These are phyloP conservation scores for Aphelinus certus DNA, from an alignment of 1,140 invertebrate species.

Conservation along the genomic window DNA sequence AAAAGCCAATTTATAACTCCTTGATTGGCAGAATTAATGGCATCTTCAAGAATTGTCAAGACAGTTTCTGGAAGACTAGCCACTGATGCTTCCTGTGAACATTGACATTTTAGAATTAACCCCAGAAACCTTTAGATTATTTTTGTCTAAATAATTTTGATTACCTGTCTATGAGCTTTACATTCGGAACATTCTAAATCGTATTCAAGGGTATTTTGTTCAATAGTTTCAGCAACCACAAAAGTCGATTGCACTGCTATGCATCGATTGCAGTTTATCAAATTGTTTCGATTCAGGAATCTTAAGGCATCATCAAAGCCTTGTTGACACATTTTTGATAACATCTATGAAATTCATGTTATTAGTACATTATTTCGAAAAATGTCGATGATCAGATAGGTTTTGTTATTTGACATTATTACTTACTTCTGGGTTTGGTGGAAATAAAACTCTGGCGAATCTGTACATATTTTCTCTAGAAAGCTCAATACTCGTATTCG, in stretches of 20 bases:
- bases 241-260: conserved; percentile 85
- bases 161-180: conserved; percentile 83
- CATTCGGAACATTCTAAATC: conserved; percentile 86
- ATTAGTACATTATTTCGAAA: conserved; percentile 3
- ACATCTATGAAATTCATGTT: conserved; percentile 58
- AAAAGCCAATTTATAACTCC: conserved; percentile 91
- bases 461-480: conserved; percentile 93
- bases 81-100: conserved; percentile 80
- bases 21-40: conserved; percentile 90
- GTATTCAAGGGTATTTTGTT: conserved; percentile 76
- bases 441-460: conserved; percentile 91
- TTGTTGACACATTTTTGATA: conserved; percentile 96
- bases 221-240: conserved; percentile 76
- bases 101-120: neutral
- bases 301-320: conserved; percentile 96
- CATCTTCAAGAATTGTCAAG: conserved; percentile 88
- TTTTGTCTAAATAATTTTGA: no score
- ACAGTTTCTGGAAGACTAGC: conserved; percentile 87
- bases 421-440: conserved; percentile 88
- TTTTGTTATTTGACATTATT: neutral
- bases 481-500: conserved; percentile 95
- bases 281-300: conserved; percentile 91
- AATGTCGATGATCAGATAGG: conserved; percentile 6
- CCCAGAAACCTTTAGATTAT: no score
- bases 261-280: conserved; percentile 87